Evolutionary conservation across 2,797 vertebrate genomes (phyloP), one percentile per base, ranked within the genome.

Genomic region (Anguilla obscura): DNA sequence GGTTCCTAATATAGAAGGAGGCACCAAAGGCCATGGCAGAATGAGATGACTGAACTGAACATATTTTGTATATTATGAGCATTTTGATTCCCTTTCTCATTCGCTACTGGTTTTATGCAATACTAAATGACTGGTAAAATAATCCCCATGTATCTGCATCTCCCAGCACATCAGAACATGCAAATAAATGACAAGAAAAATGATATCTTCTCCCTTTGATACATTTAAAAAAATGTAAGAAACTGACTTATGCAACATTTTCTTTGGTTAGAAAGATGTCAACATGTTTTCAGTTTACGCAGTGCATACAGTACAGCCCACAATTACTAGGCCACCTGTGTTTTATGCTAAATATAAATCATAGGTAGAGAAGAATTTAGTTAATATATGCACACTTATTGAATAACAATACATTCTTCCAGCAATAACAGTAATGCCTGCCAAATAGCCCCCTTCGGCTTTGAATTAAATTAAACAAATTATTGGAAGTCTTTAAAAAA

Each of bases 1-100:
- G 66, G 84, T 88, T 87, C 69, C 88, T 86, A 88, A 91, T 93
- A 91, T 90, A 91, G 91, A 92, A 87, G 89, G 89, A 52, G 40
- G 48, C 71, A 86, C 88, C 83, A 74, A 30, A 30, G 69, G n/a
- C 54, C 14, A 24, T 18, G 56, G 27, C 92, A 76, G 8, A 92
- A 80, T 27, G 16, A 27, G 86, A 40, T 30, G 71, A 91, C 90
- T 90, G 90, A 90, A 86, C 30, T 74, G 90, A 52, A 45, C 83
- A 14, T 87, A 87, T 74, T 69, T 84, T 5, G n/a, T n/a, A 54
- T 60, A 14, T 52, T 86, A 69, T 89, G 50, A 50, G 84, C 52
- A 4, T 54, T 63, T 87, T 89, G 82, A 18, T 16, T 45, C 21
- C 63, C 69, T 33, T 58, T 63, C 88, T 85, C 36, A 50, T 87